Evolutionary conservation across 2,797 vertebrate species (phyloP), one percentile per base, ranked within the genome.

Genomic region (Eulemur albifrons): DNA sequence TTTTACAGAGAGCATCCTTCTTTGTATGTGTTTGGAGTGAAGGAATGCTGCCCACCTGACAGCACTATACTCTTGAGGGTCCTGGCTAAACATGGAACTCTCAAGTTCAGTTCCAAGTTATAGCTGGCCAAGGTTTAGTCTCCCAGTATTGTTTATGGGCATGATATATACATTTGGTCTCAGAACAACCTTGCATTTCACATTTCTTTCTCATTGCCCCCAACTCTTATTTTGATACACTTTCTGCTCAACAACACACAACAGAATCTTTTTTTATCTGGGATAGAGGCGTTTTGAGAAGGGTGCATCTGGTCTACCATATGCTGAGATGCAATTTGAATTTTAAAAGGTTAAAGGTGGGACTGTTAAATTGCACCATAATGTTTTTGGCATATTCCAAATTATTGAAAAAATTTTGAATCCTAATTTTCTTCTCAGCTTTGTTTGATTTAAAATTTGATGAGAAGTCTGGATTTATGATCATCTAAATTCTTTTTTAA

Each of bases 381-480:
- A 54, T 57, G 14, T 70, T 82, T 96, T 90, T 52, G 30, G 38
- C 54, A 11, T 81, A 89, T 93, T 70, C 38, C n/a, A 52, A 86
- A 87, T 82, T 57, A 67, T 18, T 82, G 30, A 73, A 93, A 52
- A 48, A 82, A n/a, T 50, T 87, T 73, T n/a, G 30, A 90, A 80
- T 27, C 8, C 48, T 45, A 61, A 20, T 61, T 93, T 92, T 80
- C 76, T 87, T 63, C 43, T 27, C 13, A 82, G 17, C 5, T 92
- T 89, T 87, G 35, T 90, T 92, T 83, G 40, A 72, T 86, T 82
- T 87, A 73, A 95, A 76, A 88, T 69, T 38, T 95, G 17, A 92
- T 76, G 40, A 65, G 63, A 80, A 57, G 20, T 23, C 43, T 61
- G 20, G 27, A 75, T 80, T 81, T 81, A 43, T 94, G 20, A 89